Conservation (phyloP, 2,113 vertebrate species). For the Hyperopisus bebe region DNA sequence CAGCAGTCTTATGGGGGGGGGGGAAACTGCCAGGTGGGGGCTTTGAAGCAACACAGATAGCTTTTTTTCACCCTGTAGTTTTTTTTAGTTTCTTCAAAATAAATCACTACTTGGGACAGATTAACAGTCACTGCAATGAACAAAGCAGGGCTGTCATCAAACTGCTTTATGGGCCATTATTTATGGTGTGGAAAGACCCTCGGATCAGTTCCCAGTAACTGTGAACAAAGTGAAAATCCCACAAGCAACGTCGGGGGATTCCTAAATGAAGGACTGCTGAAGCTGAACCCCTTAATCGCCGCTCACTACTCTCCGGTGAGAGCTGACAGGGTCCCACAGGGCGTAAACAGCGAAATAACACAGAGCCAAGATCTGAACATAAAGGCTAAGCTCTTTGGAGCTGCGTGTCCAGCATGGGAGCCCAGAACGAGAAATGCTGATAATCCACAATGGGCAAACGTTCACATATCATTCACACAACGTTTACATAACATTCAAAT, state of each 20-base stretch:
- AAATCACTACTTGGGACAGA: background rate
- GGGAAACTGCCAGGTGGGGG: background rate
- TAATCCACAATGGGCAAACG: background rate
- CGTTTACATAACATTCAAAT: constrained; percentile 1
- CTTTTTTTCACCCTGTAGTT: no score
- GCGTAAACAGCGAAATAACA: background rate
- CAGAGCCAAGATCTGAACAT: background rate
- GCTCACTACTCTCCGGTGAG: background rate
- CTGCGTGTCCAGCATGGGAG: background rate
- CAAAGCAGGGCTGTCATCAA: background rate
- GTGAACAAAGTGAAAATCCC: background rate
- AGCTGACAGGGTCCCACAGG: background rate
- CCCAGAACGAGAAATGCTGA: background rate
- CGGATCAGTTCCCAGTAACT: background rate
- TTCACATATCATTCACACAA: constrained; percentile 19
- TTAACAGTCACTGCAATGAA: background rate
- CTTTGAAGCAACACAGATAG: background rate
- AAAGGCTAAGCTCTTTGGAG: background rate
- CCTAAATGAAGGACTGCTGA: background rate
- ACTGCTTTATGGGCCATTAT: background rate
- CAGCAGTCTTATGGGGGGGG: background rate
- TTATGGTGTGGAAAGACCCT: background rate
- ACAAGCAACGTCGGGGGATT: background rate
- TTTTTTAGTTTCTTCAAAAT: background rate
- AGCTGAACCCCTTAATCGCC: background rate